phyloP scores from a whole-genome alignment of 2,113 vertebrate species.

The Brevimyrus niger region DNA sequence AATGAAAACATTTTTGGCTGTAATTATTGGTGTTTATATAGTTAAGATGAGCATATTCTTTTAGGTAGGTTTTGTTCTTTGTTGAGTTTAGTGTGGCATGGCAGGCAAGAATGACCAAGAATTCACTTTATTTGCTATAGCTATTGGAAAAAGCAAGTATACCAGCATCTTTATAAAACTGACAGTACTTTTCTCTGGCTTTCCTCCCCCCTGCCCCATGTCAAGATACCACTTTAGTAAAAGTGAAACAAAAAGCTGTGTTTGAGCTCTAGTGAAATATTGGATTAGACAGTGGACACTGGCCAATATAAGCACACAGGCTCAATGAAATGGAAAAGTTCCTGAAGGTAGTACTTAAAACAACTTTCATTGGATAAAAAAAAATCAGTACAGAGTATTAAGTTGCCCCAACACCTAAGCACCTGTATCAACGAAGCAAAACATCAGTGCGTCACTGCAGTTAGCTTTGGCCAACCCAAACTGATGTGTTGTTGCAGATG shows the following conservation, averaged over 20 bases:
- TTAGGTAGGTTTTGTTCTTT: not conserved
- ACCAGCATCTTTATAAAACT: not conserved
- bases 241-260: not conserved
- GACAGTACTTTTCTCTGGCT: not conserved
- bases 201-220: not conserved
- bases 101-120: not conserved
- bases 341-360: slow-evolving; percentile 10
- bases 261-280: slow-evolving; percentile 8
- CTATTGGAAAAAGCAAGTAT: not conserved
- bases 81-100: not conserved
- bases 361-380: not conserved
- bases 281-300: slow-evolving; percentile 5
- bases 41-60: not conserved
- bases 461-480: not conserved
- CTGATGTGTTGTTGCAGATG: not conserved
- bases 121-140: not conserved
- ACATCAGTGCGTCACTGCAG: not conserved
- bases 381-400: not conserved
- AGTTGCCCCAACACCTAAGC: not conserved
- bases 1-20: not conserved
- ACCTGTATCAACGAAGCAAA: slow-evolving; percentile 15
- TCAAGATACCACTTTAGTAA: slow-evolving; percentile 2
- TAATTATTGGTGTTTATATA: slow-evolving; percentile 2
- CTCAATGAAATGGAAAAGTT: slow-evolving; percentile 16
- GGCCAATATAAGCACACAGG: slow-evolving; percentile 11